A percentile compares a stretch with the other conserved stretches of the same genome.
Evolutionary conservation across 2,888 invertebrate genomes (phyloP).

Genomic region (Sphaerophoria taeniata): DNA sequence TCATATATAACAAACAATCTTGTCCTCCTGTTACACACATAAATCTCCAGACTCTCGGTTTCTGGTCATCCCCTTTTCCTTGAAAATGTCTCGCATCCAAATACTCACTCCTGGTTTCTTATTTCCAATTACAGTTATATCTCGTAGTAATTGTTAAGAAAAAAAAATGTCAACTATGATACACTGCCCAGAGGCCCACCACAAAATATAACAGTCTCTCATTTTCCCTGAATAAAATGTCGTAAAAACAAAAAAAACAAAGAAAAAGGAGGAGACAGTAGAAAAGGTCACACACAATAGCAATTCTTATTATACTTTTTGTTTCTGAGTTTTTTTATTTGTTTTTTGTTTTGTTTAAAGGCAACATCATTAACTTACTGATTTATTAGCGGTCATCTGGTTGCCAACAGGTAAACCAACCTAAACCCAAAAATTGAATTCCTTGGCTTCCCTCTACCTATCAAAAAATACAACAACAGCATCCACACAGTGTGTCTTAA

Average conservation of each 20-base stretch:
- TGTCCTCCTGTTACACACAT: slow-evolving; percentile 60
- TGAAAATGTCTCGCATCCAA: slow-evolving; percentile 21
- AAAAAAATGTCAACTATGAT: slow-evolving; percentile 71
- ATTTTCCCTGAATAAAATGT: slow-evolving; percentile 7
- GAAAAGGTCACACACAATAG: slow-evolving; percentile 75
- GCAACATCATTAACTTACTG: slow-evolving; percentile 83
- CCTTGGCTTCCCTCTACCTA: slow-evolving; percentile 69
- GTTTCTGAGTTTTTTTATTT: slow-evolving; percentile 32
- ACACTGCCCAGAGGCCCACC: slow-evolving; percentile 55
- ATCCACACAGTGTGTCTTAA: slow-evolving; percentile 56
- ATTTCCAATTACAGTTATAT: slow-evolving; percentile 71
- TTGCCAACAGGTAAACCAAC: slow-evolving; percentile 72
- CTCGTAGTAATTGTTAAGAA: slow-evolving; percentile 73
- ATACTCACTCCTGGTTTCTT: slow-evolving; percentile 23
- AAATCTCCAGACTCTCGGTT: slow-evolving; percentile 47
- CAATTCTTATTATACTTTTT: slow-evolving; percentile 71
- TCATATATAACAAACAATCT: too few relatives aligned
- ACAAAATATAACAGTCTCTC: slow-evolving; percentile 56
- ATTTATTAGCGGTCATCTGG: slow-evolving; percentile 82
- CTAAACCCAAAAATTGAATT: slow-evolving; percentile 58
- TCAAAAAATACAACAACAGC: slow-evolving; percentile 47
- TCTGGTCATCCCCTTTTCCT: slow-evolving; percentile 22
- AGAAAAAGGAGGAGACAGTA: slow-evolving; percentile 60
- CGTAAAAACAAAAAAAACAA: slow-evolving; percentile 44
- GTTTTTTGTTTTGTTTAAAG: slow-evolving; percentile 73